phyloP scores from a whole-genome alignment of 2,113 vertebrate species.

The Chinchilla lanigera region DNA sequence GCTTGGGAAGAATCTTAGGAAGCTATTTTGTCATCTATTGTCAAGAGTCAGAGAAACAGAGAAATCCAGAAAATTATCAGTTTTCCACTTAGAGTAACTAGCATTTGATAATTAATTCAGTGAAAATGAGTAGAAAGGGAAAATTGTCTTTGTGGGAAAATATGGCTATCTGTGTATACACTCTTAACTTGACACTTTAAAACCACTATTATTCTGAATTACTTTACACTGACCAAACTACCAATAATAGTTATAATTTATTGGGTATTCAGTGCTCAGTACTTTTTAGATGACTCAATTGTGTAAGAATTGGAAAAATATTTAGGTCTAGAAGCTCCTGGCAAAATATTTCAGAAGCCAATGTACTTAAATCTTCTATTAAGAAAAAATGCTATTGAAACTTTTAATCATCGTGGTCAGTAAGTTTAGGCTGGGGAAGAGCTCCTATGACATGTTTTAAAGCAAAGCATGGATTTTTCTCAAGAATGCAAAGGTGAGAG shows the following conservation, averaged over 20 bases:
- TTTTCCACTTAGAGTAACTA: not conserved
- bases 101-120: not conserved
- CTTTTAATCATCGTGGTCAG: not conserved
- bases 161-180: accelerated
- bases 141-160: not conserved
- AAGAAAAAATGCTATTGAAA: not conserved
- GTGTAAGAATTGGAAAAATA: not conserved
- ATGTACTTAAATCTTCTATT: not conserved
- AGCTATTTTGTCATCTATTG: not conserved
- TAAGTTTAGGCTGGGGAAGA: not conserved
- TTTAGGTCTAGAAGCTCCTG: not conserved
- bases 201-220: not conserved
- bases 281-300: not conserved
- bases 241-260: too few relatives aligned
- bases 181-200: not conserved
- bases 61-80: not conserved
- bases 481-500: not conserved
- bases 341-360: not conserved
- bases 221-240: not conserved
- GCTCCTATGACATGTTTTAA: not conserved
- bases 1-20: not conserved
- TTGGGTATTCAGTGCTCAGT: not conserved
- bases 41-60: not conserved
- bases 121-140: too few relatives aligned
- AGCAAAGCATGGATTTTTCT: not conserved